Conservation (phyloP, 2,888 invertebrate genomes). For the Drosophila mimica region DNA sequence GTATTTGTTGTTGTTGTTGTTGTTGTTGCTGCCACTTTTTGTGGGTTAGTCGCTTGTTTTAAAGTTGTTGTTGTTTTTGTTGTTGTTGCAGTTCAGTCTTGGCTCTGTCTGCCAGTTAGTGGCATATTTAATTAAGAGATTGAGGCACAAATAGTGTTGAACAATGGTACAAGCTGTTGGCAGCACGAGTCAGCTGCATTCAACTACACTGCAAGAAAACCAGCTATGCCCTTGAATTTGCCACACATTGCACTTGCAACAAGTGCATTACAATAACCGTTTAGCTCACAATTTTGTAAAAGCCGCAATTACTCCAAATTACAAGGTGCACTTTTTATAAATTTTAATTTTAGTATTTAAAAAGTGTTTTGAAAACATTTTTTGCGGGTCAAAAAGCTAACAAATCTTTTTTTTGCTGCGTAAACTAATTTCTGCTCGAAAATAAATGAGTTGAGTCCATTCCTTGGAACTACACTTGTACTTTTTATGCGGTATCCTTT, state of each 20-base stretch:
- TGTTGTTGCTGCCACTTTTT: constrained; percentile 28
- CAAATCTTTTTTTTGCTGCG: not conserved
- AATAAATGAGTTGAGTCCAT: not conserved
- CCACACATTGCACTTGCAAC: not conserved
- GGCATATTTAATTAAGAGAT: constrained; percentile 83
- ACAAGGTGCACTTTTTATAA: not conserved
- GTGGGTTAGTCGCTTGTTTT: constrained; percentile 19
- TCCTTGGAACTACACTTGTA: constrained; percentile 4
- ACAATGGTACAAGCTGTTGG: constrained; percentile 72
- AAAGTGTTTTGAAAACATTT: not conserved
- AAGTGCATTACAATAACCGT: not conserved
- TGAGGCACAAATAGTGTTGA: constrained; percentile 77
- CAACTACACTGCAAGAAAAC: constrained; percentile 56
- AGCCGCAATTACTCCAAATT: not conserved
- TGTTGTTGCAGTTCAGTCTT: constrained; percentile 27
- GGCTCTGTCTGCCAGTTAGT: constrained; percentile 61
- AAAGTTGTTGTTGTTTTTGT: constrained; percentile 14
- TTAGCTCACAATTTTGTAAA: not conserved
- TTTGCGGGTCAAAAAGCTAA: not conserved
- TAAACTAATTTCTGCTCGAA: no score
- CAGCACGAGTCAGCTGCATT: constrained; percentile 65
- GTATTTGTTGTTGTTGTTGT: constrained; percentile 28
- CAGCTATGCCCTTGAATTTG: not conserved
- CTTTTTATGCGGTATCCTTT: not conserved
- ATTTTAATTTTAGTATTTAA: not conserved